Evolutionary conservation across 2,888 invertebrate genomes (phyloP).

Genomic region (Campoletis raptor): DNA sequence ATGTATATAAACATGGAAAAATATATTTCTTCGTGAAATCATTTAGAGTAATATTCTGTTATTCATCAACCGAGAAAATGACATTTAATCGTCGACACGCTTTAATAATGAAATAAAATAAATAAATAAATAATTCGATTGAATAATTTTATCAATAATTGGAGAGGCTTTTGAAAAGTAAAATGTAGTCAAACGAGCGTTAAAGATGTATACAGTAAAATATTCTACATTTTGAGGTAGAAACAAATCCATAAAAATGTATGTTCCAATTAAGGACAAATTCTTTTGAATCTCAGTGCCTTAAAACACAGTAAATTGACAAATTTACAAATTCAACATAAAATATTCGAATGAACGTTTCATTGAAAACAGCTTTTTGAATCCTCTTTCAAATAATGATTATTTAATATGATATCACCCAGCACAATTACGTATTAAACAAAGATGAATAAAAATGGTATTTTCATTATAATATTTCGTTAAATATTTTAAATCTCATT

Average conservation of each 20-base stretch:
- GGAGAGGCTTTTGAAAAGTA: not conserved
- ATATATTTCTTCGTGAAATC: not conserved
- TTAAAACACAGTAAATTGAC: not conserved
- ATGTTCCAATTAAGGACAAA: not conserved
- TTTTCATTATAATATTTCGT: not conserved
- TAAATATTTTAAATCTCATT: not conserved
- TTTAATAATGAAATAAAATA: not conserved
- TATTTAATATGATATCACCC: not conserved
- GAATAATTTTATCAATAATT: no score
- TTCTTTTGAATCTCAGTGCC: not conserved
- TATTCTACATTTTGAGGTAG: not conserved
- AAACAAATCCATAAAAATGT: not conserved
- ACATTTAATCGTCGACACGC: not conserved
- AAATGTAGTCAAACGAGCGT: not conserved
- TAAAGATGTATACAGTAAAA: not conserved
- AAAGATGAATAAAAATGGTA: not conserved
- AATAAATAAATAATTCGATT: no score
- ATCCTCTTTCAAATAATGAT: not conserved
- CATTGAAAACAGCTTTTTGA: not conserved
- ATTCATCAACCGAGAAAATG: slow-evolving; percentile 23
- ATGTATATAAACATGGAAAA: not conserved
- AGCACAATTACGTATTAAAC: not conserved
- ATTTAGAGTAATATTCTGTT: slow-evolving; percentile 27
- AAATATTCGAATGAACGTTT: not conserved
- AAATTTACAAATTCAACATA: not conserved